phyloP scores from a whole-genome alignment of 2,888 invertebrate species.

The Nymphalis polychloros region DNA sequence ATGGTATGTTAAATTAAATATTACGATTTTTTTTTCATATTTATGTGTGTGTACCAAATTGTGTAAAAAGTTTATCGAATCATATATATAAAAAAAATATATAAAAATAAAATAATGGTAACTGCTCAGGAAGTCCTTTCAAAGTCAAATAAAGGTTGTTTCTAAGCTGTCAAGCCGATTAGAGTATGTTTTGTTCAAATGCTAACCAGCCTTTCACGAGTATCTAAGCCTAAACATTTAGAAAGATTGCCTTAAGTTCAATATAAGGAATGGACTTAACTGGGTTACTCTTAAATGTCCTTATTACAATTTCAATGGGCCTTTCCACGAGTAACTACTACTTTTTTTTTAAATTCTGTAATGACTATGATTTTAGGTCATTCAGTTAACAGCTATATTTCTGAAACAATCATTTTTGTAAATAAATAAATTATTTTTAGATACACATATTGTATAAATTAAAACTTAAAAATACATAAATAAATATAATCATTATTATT shows the following conservation, averaged over 20 bases:
- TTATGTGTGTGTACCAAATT: no score
- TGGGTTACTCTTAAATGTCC: conserved; percentile 9
- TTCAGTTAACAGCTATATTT: neutral
- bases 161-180: neutral
- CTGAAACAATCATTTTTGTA: no score
- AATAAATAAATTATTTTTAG: no score
- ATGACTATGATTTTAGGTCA: neutral
- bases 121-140: neutral
- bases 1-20: no score
- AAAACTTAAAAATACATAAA: neutral
- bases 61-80: no score
- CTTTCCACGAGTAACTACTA: neutral
- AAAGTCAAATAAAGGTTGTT: conserved; percentile 4
- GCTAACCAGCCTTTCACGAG: conserved; percentile 16
- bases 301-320: conserved; percentile 17
- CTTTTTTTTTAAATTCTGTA: neutral
- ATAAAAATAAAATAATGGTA: neutral
- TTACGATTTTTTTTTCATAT: no score
- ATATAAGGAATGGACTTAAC: conserved; percentile 14
- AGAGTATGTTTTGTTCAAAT: conserved; percentile 10
- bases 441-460: no score
- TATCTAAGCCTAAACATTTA: conserved; percentile 15
- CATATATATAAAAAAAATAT: neutral
- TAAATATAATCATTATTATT: neutral
- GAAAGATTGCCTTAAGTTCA: conserved; percentile 15